phyloP scores from a whole-genome alignment of 2,797 vertebrate genomes.

The Eupleurogrammus muticus region DNA sequence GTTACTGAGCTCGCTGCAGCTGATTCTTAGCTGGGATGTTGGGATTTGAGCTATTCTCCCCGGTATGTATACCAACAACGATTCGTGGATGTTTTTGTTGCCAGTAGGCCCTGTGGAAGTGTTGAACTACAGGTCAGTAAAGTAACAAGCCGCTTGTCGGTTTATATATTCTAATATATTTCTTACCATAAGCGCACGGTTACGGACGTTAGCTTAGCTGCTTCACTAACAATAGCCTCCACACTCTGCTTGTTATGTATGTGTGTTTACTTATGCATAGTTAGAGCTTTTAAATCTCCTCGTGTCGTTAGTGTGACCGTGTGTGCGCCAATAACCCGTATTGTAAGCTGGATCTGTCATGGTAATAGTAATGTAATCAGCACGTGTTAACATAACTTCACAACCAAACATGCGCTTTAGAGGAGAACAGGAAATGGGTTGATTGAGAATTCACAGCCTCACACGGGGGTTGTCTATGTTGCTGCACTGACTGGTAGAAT shows the following conservation, averaged over 20 bases:
- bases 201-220: slow-evolving; percentile 16
- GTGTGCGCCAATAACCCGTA: not conserved
- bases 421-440: slow-evolving; percentile 66
- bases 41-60: slow-evolving; percentile 53
- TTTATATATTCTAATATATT: slow-evolving; percentile 1
- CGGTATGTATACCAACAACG: slow-evolving; percentile 62
- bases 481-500: slow-evolving; percentile 9
- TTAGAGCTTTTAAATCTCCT: not conserved
- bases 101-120: slow-evolving; percentile 72
- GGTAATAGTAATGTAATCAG: slow-evolving; percentile 25
- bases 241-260: slow-evolving; percentile 1
- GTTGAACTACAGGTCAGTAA: slow-evolving; percentile 55
- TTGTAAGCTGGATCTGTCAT: slow-evolving; percentile 5
- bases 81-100: slow-evolving; percentile 68
- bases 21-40: slow-evolving; percentile 45
- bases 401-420: slow-evolving; percentile 48
- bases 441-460: slow-evolving; percentile 39
- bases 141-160: slow-evolving; percentile 12
- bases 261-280: slow-evolving; percentile 12
- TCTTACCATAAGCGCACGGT: not conserved
- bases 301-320: not conserved
- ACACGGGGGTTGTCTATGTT: slow-evolving; percentile 27
- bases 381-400: slow-evolving; percentile 67
- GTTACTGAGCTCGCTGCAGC: slow-evolving; percentile 29
- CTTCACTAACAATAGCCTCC: slow-evolving; percentile 15